These are phyloP conservation scores for Fulica atra DNA, from an alignment of 2,113 vertebrate species.

Conservation along the genomic window DNA sequence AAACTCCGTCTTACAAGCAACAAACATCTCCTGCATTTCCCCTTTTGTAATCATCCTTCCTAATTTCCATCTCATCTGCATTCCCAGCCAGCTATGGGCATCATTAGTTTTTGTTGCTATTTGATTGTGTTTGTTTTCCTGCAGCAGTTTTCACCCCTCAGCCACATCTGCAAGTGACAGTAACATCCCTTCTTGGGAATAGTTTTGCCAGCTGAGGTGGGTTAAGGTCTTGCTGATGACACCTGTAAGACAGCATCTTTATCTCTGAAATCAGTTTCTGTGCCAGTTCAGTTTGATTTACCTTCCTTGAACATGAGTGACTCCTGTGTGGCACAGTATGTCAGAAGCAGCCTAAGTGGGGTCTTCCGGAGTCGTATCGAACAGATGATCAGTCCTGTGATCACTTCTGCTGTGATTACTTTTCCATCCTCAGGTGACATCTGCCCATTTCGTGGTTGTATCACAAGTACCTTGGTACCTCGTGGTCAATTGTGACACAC, in stretches of 20 bases:
- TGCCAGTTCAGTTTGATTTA: background rate
- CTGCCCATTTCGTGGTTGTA: rapidly evolving
- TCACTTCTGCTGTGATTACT: background rate
- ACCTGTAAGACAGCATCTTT: background rate
- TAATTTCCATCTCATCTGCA: background rate
- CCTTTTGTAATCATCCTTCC: background rate
- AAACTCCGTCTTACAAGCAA: background rate
- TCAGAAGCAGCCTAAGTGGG: background rate
- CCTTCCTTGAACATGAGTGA: background rate
- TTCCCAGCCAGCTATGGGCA: background rate
- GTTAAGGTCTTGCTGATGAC: background rate
- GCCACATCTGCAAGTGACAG: background rate
- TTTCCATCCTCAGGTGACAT: background rate
- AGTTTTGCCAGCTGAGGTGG: background rate
- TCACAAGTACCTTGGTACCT: background rate
- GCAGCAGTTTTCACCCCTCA: rapidly evolving
- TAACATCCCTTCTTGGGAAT: background rate
- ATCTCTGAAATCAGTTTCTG: background rate
- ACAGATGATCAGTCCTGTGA: background rate
- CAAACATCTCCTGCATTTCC: background rate
- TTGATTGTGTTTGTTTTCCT: background rate
- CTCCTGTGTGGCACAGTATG: background rate
- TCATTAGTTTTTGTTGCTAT: background rate
- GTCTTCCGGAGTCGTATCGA: background rate
- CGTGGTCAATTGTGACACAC: background rate